Percentiles rank a stretch among this genome's conserved stretches.
Conservation (phyloP, 2,888 invertebrate species). For the Amphiduros pacificus region DNA sequence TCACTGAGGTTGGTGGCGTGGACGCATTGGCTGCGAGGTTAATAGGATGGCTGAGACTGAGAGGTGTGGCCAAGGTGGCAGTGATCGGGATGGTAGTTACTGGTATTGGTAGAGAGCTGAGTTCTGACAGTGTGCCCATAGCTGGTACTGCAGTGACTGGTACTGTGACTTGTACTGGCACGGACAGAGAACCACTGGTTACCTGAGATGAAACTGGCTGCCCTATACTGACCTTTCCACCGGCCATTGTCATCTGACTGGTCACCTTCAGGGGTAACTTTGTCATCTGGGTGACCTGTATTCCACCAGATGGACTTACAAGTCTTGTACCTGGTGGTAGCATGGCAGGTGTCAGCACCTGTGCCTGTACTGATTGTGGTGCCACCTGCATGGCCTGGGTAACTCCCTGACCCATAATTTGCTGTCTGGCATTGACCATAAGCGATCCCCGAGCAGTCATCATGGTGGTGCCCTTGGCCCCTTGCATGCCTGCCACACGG, state of each 20-base stretch:
- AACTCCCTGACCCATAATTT: background rate
- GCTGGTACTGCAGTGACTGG: slow-evolving; percentile 13
- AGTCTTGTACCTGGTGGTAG: slow-evolving; percentile 6
- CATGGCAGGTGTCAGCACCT: background rate
- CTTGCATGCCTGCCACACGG: slow-evolving; percentile 15
- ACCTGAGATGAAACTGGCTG: background rate
- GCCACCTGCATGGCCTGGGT: too few relatives aligned
- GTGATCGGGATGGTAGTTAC: background rate
- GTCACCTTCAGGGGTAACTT: background rate
- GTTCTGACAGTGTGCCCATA: background rate
- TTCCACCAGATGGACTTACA: background rate
- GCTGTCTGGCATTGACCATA: slow-evolving; percentile 6
- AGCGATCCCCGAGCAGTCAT: background rate
- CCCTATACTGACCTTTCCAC: background rate
- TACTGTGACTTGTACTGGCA: background rate
- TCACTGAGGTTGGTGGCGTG: background rate
- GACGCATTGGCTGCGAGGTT: too few relatives aligned
- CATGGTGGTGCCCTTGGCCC: slow-evolving; percentile 1
- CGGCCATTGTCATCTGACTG: background rate
- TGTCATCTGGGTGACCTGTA: background rate
- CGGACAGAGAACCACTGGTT: background rate
- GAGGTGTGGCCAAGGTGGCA: background rate
- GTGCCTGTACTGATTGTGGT: too few relatives aligned
- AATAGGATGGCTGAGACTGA: background rate
- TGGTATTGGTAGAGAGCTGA: background rate